These are phyloP conservation scores for Micronycteris hirsuta DNA, from an alignment of 2,113 vertebrate genomes.

Conservation along the genomic window DNA sequence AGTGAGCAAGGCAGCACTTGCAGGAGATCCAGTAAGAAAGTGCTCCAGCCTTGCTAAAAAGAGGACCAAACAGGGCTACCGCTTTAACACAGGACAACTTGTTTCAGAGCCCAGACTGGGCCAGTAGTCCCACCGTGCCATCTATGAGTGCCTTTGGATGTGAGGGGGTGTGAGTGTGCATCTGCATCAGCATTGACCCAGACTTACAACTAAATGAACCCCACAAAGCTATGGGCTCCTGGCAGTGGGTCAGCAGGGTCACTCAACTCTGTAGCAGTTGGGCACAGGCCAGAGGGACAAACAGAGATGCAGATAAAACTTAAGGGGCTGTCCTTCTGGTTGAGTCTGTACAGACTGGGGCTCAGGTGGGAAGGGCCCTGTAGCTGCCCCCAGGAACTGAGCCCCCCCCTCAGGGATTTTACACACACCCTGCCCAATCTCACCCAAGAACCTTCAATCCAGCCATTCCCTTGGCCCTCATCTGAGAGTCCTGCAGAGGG, in stretches of 20 bases:
- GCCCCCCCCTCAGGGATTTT: neutral
- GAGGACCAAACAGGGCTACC: neutral
- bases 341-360: neutral
- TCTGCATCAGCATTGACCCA: neutral
- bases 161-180: neutral
- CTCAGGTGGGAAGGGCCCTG: neutral
- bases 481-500: neutral
- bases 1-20: neutral
- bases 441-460: neutral
- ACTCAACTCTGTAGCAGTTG: neutral
- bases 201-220: neutral
- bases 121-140: neutral
- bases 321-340: neutral
- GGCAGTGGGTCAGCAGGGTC: neutral
- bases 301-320: neutral
- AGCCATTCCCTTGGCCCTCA: neutral
- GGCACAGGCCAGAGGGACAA: neutral
- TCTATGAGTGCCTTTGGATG: neutral
- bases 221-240: neutral
- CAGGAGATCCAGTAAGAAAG: neutral
- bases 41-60: neutral
- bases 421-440: neutral
- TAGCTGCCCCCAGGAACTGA: neutral
- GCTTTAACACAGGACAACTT: neutral
- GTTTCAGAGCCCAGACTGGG: neutral